A percentile compares a stretch with the other conserved stretches of the same genome.
phyloP scores from a whole-genome alignment of 2,888 invertebrate species.

The Euproctis similis region DNA sequence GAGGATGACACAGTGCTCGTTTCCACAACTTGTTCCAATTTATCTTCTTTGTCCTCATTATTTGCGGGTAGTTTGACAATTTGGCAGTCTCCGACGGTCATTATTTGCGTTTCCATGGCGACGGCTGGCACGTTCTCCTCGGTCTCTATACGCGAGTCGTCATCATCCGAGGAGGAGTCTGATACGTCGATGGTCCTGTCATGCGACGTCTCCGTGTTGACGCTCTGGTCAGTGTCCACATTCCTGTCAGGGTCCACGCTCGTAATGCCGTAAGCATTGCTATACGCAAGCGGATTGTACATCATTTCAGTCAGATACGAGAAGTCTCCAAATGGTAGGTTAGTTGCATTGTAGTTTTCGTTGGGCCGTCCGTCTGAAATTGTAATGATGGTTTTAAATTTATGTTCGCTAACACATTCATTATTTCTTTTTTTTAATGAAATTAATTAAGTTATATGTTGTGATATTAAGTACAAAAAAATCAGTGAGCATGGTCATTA shows the following conservation, averaged over 20 bases:
- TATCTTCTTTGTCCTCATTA: conserved; percentile 47
- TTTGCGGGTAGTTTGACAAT: conserved; percentile 62
- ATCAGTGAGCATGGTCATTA: no score
- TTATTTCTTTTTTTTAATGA: no score
- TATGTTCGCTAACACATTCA: no score
- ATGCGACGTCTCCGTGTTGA: conserved; percentile 37
- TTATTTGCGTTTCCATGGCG: conserved; percentile 58
- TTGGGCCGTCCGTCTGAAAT: conserved; percentile 64
- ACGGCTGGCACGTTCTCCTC: conserved; percentile 52
- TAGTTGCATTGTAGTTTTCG: conserved; percentile 72
- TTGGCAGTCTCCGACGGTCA: conserved; percentile 73
- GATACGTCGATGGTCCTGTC: conserved; percentile 65
- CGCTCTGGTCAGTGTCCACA: conserved; percentile 43
- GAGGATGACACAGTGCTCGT: conserved; percentile 33
- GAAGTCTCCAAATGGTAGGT: conserved; percentile 73
- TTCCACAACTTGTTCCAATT: conserved; percentile 35
- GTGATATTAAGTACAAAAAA: no score
- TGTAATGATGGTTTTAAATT: no score
- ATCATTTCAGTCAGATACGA: conserved; percentile 72
- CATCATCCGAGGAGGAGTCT: conserved; percentile 58
- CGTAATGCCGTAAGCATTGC: conserved; percentile 39
- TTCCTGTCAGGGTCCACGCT: conserved; percentile 53
- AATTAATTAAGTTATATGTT: no score
- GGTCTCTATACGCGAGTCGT: conserved; percentile 48
- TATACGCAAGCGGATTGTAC: conserved; percentile 61